Evolutionary conservation across 2,888 invertebrate genomes (phyloP).

Genomic region (Scaptomyza parva): DNA sequence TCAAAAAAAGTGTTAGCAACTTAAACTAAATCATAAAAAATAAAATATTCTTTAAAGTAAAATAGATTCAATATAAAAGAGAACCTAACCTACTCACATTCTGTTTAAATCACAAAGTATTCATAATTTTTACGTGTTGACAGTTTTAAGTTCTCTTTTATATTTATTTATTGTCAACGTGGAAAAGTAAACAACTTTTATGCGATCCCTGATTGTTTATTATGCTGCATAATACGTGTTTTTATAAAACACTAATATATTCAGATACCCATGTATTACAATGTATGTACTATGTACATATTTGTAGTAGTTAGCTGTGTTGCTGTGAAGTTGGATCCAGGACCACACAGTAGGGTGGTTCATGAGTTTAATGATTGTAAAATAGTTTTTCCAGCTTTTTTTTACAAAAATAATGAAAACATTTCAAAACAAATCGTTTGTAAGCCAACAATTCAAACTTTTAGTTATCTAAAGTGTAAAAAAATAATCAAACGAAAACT

Average conservation of each 20-base stretch:
- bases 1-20: no score
- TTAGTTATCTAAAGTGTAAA: no score
- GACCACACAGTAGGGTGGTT: background rate
- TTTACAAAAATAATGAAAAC: no score
- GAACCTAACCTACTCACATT: no score
- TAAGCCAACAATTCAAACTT: no score
- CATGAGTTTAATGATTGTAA: background rate
- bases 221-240: slow-evolving; percentile 1
- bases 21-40: no score
- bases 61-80: no score
- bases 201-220: slow-evolving; percentile 12
- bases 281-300: background rate
- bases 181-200: slow-evolving; percentile 15
- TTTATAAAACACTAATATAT: background rate
- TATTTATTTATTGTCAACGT: slow-evolving; percentile 27
- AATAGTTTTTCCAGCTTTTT: background rate
- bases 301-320: background rate
- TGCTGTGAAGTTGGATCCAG: background rate
- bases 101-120: background rate
- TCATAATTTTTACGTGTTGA: slow-evolving; percentile 23
- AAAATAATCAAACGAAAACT: no score
- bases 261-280: background rate
- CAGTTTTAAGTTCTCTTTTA: slow-evolving; percentile 33
- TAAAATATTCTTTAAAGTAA: no score
- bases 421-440: no score